Base-by-base conservation (phyloP, 2,888 invertebrate genomes). In the Gasteruption jaculator region DNA sequence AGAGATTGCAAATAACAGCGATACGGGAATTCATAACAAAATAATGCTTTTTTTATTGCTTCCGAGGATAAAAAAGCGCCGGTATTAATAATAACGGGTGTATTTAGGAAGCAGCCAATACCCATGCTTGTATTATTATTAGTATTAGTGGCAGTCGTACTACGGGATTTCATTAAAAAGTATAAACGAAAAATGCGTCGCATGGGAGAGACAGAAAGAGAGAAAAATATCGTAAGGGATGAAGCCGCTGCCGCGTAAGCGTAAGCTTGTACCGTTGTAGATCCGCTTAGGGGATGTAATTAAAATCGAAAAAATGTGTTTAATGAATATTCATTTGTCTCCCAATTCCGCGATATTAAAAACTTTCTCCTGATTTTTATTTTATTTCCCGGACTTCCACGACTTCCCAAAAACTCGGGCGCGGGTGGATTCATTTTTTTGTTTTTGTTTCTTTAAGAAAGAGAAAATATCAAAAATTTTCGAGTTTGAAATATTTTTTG, bases 251-350 rank as follows among this genome's bases (percentile, higher is more conserved):
- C 52, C 55, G 52, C 54, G 56, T 56, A 56, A 63, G 57, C 55
- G 49, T 49, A 44, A 49, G 45, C 56, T 52, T 31, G 8, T n/a
- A 21, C 4, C n/a, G 35, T 33, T 35, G 47, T 49, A 58, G 61
- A 68, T 68, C 68, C 65, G 64, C 68, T 68, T 67, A 68, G 55
- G 60, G 60, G 58, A 65, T 65, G 68, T 68, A 68, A 68, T 68
- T 68, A 68, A 68, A 67, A 64, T 64, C 60, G 62, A 58, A 66
- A 65, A 65, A 64, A 64, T 61, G 63, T 65, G 58, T 65, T 64
- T 63, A 63, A 65, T 63, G 66, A 66, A 66, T 66, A 63, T 66
- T 66, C 65, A 56, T 57, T 58, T 56, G 56, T 57, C 46, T 55
- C 53, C 48, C 61, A 54, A 61, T 61, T n/a, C 55, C 57, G 49